A percentile compares a stretch with the other conserved stretches of the same genome.
phyloP scores from a whole-genome alignment of 2,888 invertebrate genomes.

The Eumerus sabulonum region DNA sequence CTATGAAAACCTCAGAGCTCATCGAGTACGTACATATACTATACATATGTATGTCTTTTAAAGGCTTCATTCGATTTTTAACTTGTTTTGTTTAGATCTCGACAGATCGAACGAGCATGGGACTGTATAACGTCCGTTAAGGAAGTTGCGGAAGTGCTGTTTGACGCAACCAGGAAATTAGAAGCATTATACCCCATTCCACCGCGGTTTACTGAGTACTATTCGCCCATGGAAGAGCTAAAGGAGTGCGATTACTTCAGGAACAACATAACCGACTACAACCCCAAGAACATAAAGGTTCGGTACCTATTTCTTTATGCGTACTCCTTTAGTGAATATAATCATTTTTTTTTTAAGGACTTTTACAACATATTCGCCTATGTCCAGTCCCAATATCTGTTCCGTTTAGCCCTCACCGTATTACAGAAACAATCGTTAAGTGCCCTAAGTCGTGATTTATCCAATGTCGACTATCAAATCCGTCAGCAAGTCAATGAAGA shows the following conservation, averaged over 20 bases:
- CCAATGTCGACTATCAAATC: slow-evolving; percentile 74
- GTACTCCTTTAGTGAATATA: background rate
- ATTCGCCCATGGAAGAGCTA: slow-evolving; percentile 77
- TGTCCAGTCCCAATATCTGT: slow-evolving; percentile 78
- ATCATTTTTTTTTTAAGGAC: slow-evolving; percentile 74
- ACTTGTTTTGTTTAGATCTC: slow-evolving; percentile 71
- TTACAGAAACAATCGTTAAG: slow-evolving; percentile 75
- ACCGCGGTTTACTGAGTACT: slow-evolving; percentile 72
- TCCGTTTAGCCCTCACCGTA: slow-evolving; percentile 76
- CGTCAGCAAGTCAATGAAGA: slow-evolving; percentile 76
- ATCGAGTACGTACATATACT: slow-evolving; percentile 76
- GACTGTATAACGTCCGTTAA: slow-evolving; percentile 78
- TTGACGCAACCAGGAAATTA: slow-evolving; percentile 77
- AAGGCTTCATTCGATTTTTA: background rate
- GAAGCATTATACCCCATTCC: slow-evolving; percentile 74
- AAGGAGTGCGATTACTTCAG: slow-evolving; percentile 77
- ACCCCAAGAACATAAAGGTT: slow-evolving; percentile 77
- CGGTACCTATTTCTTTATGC: background rate
- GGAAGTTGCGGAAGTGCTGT: slow-evolving; percentile 76
- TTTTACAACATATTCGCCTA: slow-evolving; percentile 79
- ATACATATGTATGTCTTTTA: background rate
- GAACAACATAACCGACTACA: slow-evolving; percentile 76
- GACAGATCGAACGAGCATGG: slow-evolving; percentile 77
- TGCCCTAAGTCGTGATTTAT: slow-evolving; percentile 72
- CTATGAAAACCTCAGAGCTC: slow-evolving; percentile 76